Percentiles rank a stretch among this genome's conserved stretches.
Conservation (phyloP, 2,888 invertebrate species). For the Ariolimax columbianus region DNA sequence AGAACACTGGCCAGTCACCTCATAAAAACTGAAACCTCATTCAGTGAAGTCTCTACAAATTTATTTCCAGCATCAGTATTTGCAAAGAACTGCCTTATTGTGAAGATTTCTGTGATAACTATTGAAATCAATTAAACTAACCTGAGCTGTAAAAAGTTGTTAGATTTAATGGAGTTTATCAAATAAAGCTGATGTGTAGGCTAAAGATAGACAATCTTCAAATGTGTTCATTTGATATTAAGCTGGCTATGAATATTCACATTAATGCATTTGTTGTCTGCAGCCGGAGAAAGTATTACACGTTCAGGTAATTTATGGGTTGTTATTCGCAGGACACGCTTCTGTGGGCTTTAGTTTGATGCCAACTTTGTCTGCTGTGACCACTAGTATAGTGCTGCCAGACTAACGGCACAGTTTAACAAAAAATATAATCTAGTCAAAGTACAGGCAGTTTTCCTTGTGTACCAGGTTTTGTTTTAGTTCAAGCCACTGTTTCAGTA, state of each 20-base stretch:
- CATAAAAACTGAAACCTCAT: too few species aligned
- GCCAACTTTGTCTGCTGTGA: neutral
- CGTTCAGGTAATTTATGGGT: conserved; percentile 56
- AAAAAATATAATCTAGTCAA: neutral
- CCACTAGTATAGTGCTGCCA: neutral
- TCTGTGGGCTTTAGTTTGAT: neutral
- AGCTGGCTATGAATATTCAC: conserved; percentile 33
- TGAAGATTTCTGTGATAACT: too few species aligned
- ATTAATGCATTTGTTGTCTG: conserved; percentile 40
- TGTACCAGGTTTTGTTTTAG: neutral
- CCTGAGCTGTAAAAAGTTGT: too few species aligned
- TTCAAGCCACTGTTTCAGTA: neutral
- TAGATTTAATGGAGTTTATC: neutral
- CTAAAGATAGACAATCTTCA: neutral
- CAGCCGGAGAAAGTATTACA: conserved; percentile 56
- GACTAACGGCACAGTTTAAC: neutral
- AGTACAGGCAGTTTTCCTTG: neutral
- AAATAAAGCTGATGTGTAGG: neutral
- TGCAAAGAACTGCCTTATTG: too few species aligned
- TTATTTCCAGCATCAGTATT: too few species aligned
- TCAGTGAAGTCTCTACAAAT: too few species aligned
- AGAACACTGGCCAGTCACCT: too few species aligned
- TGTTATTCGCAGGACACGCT: conserved; percentile 12
- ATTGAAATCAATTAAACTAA: too few species aligned
- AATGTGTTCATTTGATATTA: neutral